Evolutionary conservation across 2,888 invertebrate species (phyloP).

Genomic region (Xestoiulus laeticollis): DNA sequence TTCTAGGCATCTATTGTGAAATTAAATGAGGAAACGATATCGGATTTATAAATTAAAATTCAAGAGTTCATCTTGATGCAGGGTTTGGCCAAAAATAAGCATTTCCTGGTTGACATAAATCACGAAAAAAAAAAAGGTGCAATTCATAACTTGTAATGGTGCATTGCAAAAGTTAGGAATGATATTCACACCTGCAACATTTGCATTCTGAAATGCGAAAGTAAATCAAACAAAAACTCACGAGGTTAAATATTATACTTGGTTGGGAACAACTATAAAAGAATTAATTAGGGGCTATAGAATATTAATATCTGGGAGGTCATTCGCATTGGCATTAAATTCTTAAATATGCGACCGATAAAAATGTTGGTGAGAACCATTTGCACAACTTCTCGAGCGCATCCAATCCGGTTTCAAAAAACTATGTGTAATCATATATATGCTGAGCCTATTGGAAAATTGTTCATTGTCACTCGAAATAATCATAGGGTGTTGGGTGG

Average conservation of each 20-base stretch:
- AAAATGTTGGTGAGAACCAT: constrained; percentile 21
- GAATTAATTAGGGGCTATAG: constrained; percentile 23
- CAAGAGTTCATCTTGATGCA: not conserved
- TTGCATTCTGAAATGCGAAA: not conserved
- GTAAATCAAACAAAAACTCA: not conserved
- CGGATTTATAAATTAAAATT: not conserved
- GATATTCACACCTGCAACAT: constrained; percentile 2
- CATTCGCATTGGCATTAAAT: constrained; percentile 10
- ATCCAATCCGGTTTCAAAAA: constrained; percentile 21
- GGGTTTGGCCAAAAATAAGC: not conserved
- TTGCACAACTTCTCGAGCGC: constrained; percentile 16
- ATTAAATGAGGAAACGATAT: not conserved
- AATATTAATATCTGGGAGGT: constrained; percentile 3
- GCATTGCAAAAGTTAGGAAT: not conserved
- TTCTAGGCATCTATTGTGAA: not conserved
- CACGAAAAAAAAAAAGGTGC: not conserved
- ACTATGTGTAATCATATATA: not conserved
- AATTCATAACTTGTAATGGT: not conserved
- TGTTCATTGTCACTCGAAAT: constrained; percentile 31
- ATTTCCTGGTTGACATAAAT: constrained; percentile 17
- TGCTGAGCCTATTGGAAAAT: constrained; percentile 28
- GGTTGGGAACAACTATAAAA: not conserved
- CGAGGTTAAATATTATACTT: not conserved
- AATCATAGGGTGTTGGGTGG: not conserved
- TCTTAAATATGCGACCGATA: not conserved